Evolutionary conservation across 2,797 vertebrate genomes (phyloP), one percentile per base, ranked within the genome.

Genomic region (Tachyglossus aculeatus): DNA sequence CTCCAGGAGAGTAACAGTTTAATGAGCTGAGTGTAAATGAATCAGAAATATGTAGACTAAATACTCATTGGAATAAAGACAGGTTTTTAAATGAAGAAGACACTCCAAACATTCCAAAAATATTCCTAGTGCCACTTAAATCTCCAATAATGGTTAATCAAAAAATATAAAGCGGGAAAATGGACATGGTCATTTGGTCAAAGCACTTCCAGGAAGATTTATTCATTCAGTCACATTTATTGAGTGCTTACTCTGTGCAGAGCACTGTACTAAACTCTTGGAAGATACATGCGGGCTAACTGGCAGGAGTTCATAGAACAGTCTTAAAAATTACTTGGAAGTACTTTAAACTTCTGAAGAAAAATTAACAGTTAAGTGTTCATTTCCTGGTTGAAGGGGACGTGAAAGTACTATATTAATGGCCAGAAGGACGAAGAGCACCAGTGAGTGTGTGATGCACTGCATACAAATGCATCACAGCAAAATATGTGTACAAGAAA

Each of bases 31-130:
- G 55, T 36, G 13, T 47, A 61, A 67, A 66, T 61, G 25, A 62
- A 71, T 85, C 80, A 69, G 63, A 72, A 83, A 81, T 78, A 85
- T 68, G 83, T 76, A 82, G 66, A 55, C 61, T 80, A 57, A 69
- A 71, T 74, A 68, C 52, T 60, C 38, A 71, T 77, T 74, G 68
- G 77, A 84, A 71, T 77, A 82, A 84, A 82, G 52, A 85, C 21
- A 41, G 70, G 37, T 63, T 85, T 69, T 3, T 33, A 65, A 79
- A 80, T 36, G 59, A 73, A 71, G 57, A 80, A 53, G 65, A 77
- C 85, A 74, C 73, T 68, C 78, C 44, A 74, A 74, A 51, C 71
- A 78, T 71, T 80, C 71, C 66, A 83, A 76, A 80, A 48, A 62
- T 55, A 37, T 78, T 85, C 38, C 67, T 41, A 59, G 56, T 39